phyloP scores from a whole-genome alignment of 1,140 invertebrate genomes.

The Drosophila miranda region DNA sequence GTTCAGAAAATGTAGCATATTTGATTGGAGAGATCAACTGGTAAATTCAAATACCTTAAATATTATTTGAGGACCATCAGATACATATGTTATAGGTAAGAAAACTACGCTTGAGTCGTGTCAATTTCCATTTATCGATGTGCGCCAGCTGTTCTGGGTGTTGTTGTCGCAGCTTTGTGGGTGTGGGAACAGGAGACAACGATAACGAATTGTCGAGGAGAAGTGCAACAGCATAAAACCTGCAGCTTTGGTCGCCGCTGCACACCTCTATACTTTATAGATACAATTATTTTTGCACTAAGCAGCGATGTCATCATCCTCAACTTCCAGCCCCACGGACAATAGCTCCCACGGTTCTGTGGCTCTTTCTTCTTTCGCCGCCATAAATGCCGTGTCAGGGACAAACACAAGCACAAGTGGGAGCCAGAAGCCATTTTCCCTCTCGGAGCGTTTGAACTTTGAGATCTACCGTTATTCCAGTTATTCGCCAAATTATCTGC shows the following conservation, averaged over 20 bases:
- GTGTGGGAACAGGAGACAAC: no score
- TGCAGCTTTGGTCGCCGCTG: constrained; percentile 19
- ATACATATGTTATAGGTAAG: no score
- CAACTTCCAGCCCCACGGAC: constrained; percentile 65
- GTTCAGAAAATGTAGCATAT: no score
- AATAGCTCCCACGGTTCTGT: constrained; percentile 61
- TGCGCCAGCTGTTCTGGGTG: no score
- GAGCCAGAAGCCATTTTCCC: constrained; percentile 58
- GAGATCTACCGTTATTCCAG: constrained; percentile 89
- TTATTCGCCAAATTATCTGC: constrained; percentile 88
- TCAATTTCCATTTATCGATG: background rate
- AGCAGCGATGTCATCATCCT: constrained; percentile 57
- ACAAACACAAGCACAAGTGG: constrained; percentile 41
- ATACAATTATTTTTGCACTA: background rate
- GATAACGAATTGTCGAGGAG: no score
- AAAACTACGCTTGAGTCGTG: no score
- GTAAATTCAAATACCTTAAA: no score
- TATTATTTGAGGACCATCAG: no score
- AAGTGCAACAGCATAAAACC: no score
- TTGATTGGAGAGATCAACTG: no score
- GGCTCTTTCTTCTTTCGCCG: constrained; percentile 53
- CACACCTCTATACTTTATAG: background rate
- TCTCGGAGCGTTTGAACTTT: constrained; percentile 85
- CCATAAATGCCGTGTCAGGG: constrained; percentile 42
- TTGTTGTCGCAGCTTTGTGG: no score